Base-by-base conservation (phyloP, 2,888 invertebrate genomes). In the Dryadula phaetusa region DNA sequence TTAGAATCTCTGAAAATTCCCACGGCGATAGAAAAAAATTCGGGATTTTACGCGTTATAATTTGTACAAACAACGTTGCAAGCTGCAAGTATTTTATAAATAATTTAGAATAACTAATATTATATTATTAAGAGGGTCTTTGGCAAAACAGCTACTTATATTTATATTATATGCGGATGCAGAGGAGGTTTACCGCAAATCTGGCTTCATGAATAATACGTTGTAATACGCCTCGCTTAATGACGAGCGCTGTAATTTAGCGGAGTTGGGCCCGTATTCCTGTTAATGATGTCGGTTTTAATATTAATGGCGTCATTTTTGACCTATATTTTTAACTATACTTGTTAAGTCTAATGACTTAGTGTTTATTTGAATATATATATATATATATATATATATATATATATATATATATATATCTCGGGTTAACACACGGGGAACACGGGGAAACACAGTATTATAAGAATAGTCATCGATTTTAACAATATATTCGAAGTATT, bases 221-320 rank as follows among this genome's bases (percentile, higher is more conserved):
- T 62, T 77, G 78, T 80, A 79, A 85, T 81, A 81, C 78, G 66
- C 76, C 76, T 74, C 76, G 78, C 79, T 77, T 82, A 82, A 81
- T 81, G 81, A 81, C 64, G 70, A 76, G 75, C 73, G 64, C 70
- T 75, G 79, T 82, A 78, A 80, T 81, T 83, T 78, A 77, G 75
- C 72, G 76, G 78, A 42, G 64, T 65, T 10, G 25, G 4, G n/a
- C 3, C 16, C 16, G 28, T 20, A 40, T n/a, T 65, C 47, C 18
- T 42, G 34, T 60, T 60, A 32, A 58, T 37, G 40, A 47, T 22
- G 34, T 5, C n/a, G 20, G 0, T 34, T 60, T 65, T 16, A 58
- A 65, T 65, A 42, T 40, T 22, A 12, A 12, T 16, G 7, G 18
- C 12, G 18, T 14, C 34, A n/a, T n/a, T 40, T 20, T 52, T 54